These are phyloP conservation scores for Cryptosula pallasiana DNA, from an alignment of 2,888 invertebrate species.

Conservation along the genomic window DNA sequence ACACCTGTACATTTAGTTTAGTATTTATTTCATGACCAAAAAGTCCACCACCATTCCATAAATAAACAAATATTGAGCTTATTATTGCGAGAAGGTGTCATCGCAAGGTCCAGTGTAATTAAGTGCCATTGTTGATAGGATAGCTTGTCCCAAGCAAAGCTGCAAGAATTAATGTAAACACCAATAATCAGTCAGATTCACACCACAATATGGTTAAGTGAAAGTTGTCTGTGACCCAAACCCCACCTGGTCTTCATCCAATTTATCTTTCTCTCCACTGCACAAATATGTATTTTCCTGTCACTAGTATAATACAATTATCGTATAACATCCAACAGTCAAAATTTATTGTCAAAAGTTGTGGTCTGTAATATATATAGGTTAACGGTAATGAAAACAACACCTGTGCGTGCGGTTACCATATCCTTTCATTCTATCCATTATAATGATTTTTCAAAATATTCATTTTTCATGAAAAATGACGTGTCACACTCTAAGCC, in stretches of 20 bases:
- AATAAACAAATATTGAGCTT: background rate
- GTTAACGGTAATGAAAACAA: background rate
- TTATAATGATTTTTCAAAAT: slow-evolving; percentile 18
- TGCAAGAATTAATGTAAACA: slow-evolving; percentile 2
- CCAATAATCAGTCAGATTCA: slow-evolving; percentile 1
- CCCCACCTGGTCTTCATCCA: background rate
- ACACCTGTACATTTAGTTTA: no score
- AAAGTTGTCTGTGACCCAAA: background rate
- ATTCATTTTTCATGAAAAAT: slow-evolving; percentile 19
- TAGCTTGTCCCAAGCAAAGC: background rate
- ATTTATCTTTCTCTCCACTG: background rate
- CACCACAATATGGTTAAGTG: slow-evolving; percentile 19
- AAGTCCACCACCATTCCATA: background rate
- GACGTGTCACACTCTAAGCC: background rate
- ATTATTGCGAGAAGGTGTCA: background rate
- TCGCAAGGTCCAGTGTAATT: background rate
- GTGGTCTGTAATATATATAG: slow-evolving; percentile 10
- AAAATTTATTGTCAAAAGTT: slow-evolving; percentile 23
- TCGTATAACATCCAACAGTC: background rate
- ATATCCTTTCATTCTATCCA: slow-evolving; percentile 7
- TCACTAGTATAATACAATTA: background rate
- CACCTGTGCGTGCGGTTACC: slow-evolving; percentile 9
- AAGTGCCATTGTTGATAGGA: background rate
- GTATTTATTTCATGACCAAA: background rate
- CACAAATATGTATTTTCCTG: slow-evolving; percentile 22